These are phyloP conservation scores for Eupleurogrammus muticus DNA, from an alignment of 2,797 vertebrate species.

Conservation along the genomic window DNA sequence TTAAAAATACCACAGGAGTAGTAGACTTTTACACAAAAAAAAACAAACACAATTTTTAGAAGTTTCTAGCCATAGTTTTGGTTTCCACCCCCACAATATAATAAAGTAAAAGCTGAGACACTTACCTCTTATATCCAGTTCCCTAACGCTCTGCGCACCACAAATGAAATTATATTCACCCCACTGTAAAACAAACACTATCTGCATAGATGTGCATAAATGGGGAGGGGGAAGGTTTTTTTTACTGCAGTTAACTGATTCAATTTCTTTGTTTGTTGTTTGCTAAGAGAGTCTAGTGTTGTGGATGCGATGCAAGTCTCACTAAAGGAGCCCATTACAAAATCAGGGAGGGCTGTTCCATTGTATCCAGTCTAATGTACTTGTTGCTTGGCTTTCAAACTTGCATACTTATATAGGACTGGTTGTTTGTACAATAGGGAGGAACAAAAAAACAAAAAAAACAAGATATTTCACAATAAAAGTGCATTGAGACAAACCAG, in stretches of 20 bases:
- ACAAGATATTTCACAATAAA: background rate
- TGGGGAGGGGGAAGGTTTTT: too few species aligned
- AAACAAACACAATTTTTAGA: too few species aligned
- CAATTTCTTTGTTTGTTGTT: background rate
- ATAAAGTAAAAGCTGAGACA: too few species aligned
- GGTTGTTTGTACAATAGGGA: slow-evolving; percentile 2
- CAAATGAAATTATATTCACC: background rate
- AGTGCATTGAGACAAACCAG: slow-evolving; percentile 17
- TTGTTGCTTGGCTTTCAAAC: background rate
- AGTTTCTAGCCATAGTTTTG: background rate
- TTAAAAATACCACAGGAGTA: background rate
- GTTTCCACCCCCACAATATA: background rate
- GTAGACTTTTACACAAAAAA: background rate
- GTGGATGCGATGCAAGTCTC: too few species aligned
- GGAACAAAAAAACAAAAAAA: slow-evolving; percentile 1
- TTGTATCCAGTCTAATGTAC: background rate
- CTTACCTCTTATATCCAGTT: background rate
- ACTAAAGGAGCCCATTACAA: background rate
- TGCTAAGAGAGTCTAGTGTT: background rate
- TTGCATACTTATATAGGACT: background rate
- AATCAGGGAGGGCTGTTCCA: background rate
- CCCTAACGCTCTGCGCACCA: background rate
- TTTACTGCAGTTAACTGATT: too few species aligned
- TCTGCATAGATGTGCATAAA: background rate
- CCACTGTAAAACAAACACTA: background rate